Base-by-base conservation (phyloP, 2,888 invertebrate genomes). In the Digitonthophagus gazella region DNA sequence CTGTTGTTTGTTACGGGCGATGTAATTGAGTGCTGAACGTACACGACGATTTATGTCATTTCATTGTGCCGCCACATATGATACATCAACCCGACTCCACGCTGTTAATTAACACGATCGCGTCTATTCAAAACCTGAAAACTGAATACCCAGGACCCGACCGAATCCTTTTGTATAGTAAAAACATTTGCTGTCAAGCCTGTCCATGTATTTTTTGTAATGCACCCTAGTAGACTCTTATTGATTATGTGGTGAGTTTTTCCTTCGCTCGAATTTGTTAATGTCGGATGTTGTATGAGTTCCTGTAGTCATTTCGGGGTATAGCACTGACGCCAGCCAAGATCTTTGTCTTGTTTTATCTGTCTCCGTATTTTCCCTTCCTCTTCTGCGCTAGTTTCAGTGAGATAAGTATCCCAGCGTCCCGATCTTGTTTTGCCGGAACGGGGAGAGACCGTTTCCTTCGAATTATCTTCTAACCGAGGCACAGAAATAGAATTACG, bases 321-420 rank as follows among this genome's bases (percentile, higher is more conserved):
- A 44, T 6, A 44, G 18, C 61, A 74, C 74, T 75, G 77, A 78
- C 78, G 76, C 78, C 77, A 77, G 75, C 75, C 75, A 75, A 77
- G 76, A 78, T 76, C 74, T 78, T 78, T 76, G 76, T 78, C 78
- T 78, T 76, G 76, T 78, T 77, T 75, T 77, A 76, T 76, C 77
- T 76, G 61, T 61, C 61, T 61, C 18, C 61, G 19, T 18, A 61
- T 19, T 61, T 61, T 61, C 20, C 20, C 61, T 20, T 20, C 20
- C 20, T 18, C 61, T 61, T 61, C 18, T 61, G 61, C 18, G 61
- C 18, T 20, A 5, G 61, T 20, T 19, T n/a, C 61, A 19, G 4
- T 19, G 61, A 19, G 61, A 61, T 61, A 61, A 61, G 16, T 19
- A 61, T 61, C 20, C 19, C 19, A 6, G 18, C 18, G 18, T 61